Evolutionary conservation across 2,888 invertebrate genomes (phyloP).

Genomic region (Tetropium fuscum): DNA sequence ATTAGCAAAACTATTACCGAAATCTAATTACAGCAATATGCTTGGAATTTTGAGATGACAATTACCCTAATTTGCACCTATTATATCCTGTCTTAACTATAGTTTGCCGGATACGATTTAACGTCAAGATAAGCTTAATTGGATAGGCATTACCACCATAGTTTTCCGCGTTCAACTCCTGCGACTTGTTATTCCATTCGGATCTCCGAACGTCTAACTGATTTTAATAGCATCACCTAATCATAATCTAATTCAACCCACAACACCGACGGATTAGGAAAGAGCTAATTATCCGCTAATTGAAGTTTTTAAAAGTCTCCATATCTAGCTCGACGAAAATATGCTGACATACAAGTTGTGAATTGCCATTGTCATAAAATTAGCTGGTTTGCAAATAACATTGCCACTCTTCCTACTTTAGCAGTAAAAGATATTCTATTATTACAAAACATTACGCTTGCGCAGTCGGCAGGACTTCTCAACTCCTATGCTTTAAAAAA

Average conservation of each 20-base stretch:
- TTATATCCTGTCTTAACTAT: conserved; percentile 59
- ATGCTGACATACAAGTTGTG: too few relatives aligned
- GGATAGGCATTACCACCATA: conserved; percentile 50
- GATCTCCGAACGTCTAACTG: conserved; percentile 20
- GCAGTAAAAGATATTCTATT: too few relatives aligned
- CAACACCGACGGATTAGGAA: not conserved
- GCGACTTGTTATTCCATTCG: conserved; percentile 37
- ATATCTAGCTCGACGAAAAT: too few relatives aligned
- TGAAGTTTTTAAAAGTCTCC: too few relatives aligned
- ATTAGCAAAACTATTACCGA: conserved; percentile 64
- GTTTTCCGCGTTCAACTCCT: conserved; percentile 26
- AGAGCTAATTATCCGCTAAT: too few relatives aligned
- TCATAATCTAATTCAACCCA: conserved; percentile 9
- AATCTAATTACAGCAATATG: conserved; percentile 65
- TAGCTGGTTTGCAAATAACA: too few relatives aligned
- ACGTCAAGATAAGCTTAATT: conserved; percentile 60
- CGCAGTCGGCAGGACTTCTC: too few relatives aligned
- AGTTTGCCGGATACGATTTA: conserved; percentile 54
- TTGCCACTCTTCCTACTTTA: too few relatives aligned
- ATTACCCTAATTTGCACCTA: conserved; percentile 66
- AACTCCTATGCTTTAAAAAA: too few relatives aligned
- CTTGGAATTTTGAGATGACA: conserved; percentile 64
- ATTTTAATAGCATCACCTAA: conserved; percentile 30
- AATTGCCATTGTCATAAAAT: too few relatives aligned
- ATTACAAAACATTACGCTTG: too few relatives aligned